Base-by-base conservation (phyloP, 1,140 invertebrate genomes). In the Parasteatoda tepidariorum region DNA sequence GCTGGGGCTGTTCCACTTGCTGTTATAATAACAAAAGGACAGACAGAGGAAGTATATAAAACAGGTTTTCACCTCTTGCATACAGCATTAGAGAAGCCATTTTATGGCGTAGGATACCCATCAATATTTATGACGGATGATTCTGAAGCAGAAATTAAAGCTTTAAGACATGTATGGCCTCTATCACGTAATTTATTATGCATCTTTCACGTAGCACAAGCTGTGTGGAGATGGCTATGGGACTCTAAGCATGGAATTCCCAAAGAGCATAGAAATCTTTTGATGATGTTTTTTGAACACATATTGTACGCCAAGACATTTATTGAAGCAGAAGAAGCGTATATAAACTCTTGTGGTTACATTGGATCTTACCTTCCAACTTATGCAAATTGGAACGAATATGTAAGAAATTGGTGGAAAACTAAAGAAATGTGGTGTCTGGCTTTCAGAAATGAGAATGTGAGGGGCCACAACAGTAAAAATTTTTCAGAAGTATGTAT, bases 11-110 rank as follows among this genome's bases (percentile, higher is more conserved):
- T 59, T n/a, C 70, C 70, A 3, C 33, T 74, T 4, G 70, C 11
- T 22, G 24, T 74, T 24, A 31, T 74, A n/a, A 74, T 74, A 11
- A 74, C 70, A 13, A 74, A 74, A 74, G 70, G 70, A 28, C 28
- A 74, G 24, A 57, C 48, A 18, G 7, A 31, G 18, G 48, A 57
- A 22, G 48, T 54, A 22, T 74, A 57, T 24, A 28, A 11, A 59
- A 31, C 11, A 57, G 70, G 70, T 30, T 74, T 74, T 30, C 26
- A 55, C 7, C 70, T 74, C 7, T 30, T 74, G 30, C 18, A 66
- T 9, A 22, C 28, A 15, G 31, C 28, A 13, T 22, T 66, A 30
- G 11, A 66, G 33, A 66, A 66, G 7, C 30, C 62, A 9, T 66
- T 66, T 22, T 22, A 62, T 24, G 26, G 59, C 18, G 26, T 22